Conservation (phyloP, 2,113 vertebrate species). For the Oceanites oceanicus region DNA sequence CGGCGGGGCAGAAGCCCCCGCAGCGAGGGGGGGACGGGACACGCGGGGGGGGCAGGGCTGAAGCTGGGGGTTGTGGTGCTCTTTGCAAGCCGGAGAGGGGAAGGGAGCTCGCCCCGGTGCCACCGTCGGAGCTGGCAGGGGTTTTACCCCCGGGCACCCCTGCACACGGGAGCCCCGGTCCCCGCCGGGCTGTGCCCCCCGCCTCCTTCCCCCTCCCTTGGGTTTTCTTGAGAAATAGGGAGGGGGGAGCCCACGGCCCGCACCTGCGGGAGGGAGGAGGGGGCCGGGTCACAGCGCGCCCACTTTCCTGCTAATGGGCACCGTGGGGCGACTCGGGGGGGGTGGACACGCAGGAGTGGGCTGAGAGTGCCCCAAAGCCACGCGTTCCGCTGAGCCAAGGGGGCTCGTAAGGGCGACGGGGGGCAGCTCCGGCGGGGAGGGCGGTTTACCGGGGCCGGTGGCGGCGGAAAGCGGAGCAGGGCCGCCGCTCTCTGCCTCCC, state of each 20-base stretch:
- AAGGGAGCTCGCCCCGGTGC: background rate
- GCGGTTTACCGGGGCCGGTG: too few species aligned
- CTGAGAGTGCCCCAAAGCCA: background rate
- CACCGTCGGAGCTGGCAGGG: background rate
- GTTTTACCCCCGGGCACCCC: background rate
- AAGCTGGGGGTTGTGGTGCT: background rate
- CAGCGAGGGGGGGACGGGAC: background rate
- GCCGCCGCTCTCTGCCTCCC: background rate
- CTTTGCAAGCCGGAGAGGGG: background rate
- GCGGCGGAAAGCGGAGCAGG: background rate
- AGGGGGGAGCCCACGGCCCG: background rate
- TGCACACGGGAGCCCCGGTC: background rate
- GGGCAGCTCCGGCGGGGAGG: background rate
- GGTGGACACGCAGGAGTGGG: too few species aligned
- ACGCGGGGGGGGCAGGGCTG: background rate
- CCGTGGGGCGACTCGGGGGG: background rate
- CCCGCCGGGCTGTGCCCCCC: background rate
- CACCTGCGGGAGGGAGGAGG: background rate
- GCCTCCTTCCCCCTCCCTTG: background rate
- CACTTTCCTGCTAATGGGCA: background rate
- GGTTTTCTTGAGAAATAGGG: background rate
- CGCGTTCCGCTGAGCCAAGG: background rate
- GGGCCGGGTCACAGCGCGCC: background rate
- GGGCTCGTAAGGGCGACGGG: too few species aligned
- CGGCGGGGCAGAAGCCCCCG: background rate